Conservation (phyloP, 2,797 vertebrate genomes). For the Trematocara caparti region DNA sequence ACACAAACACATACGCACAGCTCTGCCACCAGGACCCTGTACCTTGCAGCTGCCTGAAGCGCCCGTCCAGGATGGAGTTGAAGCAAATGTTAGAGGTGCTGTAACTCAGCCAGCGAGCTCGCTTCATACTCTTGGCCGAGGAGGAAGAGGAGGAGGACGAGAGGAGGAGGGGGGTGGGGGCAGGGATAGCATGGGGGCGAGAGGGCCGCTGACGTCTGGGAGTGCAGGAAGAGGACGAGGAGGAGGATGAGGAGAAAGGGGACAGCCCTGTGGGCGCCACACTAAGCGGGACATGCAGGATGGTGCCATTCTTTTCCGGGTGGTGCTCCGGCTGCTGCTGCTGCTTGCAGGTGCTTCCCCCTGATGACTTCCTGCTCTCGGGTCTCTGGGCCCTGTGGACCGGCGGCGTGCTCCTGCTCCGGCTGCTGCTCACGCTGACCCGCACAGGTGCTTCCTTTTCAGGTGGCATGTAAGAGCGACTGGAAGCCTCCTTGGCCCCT, state of each 20-base stretch:
- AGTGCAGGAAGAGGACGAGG: constrained; percentile 67
- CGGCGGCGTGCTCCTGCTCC: constrained; percentile 79
- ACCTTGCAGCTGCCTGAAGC: constrained; percentile 85
- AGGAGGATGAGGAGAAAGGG: constrained; percentile 60
- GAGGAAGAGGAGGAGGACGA: constrained; percentile 60
- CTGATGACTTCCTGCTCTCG: constrained; percentile 46
- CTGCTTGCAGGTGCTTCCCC: constrained; percentile 24
- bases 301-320: constrained; percentile 71
- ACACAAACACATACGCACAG: neutral
- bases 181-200: constrained; percentile 31
- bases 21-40: constrained; percentile 27
- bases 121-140: constrained; percentile 72
- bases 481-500: constrained; percentile 39
- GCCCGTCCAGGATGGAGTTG: constrained; percentile 80
- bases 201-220: constrained; percentile 56
- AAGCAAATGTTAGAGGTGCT: constrained; percentile 81
- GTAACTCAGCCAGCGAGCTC: constrained; percentile 78
- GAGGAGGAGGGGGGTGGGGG: constrained; percentile 18
- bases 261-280: constrained; percentile 19
- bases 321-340: constrained; percentile 44
- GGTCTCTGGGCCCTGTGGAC: constrained; percentile 59
- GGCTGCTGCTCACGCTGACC: constrained; percentile 48
- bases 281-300: constrained; percentile 52
- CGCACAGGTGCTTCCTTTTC: constrained; percentile 60
- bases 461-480: constrained; percentile 24